Evolutionary conservation across 2,888 invertebrate species (phyloP).

Genomic region (Eustalomyia histrio): DNA sequence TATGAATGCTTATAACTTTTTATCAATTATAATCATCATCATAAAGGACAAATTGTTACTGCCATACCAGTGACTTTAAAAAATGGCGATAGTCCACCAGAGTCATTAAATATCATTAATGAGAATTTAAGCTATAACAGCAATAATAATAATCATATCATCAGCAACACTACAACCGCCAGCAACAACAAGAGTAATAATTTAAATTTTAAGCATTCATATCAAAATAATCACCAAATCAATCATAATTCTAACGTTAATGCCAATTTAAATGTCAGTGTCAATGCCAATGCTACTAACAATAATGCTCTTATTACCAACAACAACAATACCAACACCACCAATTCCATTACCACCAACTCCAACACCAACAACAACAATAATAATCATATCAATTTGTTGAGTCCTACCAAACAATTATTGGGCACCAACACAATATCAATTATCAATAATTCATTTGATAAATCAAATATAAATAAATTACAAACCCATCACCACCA

Average conservation of each 20-base stretch:
- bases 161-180: slow-evolving; percentile 12
- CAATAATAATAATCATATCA: slow-evolving; percentile 63
- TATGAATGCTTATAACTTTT: slow-evolving; percentile 44
- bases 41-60: slow-evolving; percentile 77
- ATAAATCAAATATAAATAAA: slow-evolving; percentile 69
- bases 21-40: neutral
- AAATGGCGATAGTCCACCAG: slow-evolving; percentile 77
- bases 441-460: slow-evolving; percentile 75
- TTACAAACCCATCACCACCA: slow-evolving; percentile 4
- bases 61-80: slow-evolving; percentile 79
- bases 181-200: slow-evolving; percentile 43
- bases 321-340: slow-evolving; percentile 58
- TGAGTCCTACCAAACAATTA: slow-evolving; percentile 74
- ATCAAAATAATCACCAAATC: slow-evolving; percentile 23
- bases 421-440: slow-evolving; percentile 75
- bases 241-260: slow-evolving; percentile 58
- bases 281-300: slow-evolving; percentile 68
- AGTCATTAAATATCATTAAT: slow-evolving; percentile 73
- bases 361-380: slow-evolving; percentile 68
- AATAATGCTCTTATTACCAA: slow-evolving; percentile 64
- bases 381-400: slow-evolving; percentile 71
- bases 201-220: slow-evolving; percentile 13
- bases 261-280: slow-evolving; percentile 56
- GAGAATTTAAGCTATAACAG: slow-evolving; percentile 65
- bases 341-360: slow-evolving; percentile 57